Percentiles rank a stretch among this genome's conserved stretches.
These are phyloP conservation scores for Pagetopsis macropterus DNA, from an alignment of 2,797 vertebrate genomes.

Conservation along the genomic window DNA sequence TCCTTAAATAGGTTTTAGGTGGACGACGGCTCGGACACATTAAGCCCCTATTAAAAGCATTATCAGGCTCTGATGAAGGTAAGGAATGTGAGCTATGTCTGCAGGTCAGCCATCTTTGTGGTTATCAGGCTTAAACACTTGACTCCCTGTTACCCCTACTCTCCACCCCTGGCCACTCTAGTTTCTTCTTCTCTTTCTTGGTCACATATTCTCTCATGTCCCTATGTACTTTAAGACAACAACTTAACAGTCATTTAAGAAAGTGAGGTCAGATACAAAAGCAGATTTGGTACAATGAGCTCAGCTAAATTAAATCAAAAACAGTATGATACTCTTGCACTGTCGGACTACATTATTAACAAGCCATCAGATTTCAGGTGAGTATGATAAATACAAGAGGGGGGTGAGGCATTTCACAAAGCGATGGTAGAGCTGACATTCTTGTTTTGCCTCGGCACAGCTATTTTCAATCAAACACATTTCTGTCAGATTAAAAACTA, in stretches of 20 bases:
- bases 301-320: slow-evolving; percentile 17
- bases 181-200: slow-evolving; percentile 6
- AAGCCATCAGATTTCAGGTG: slow-evolving; percentile 48
- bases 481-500: slow-evolving; percentile 19
- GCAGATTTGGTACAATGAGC: slow-evolving; percentile 8
- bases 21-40: slow-evolving; percentile 54
- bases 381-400: slow-evolving; percentile 56
- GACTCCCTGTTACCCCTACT: slow-evolving; percentile 36
- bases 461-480: slow-evolving; percentile 2
- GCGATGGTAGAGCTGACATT: slow-evolving; percentile 42
- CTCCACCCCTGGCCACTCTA: slow-evolving; percentile 10
- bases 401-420: slow-evolving; percentile 72
- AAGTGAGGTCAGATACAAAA: slow-evolving; percentile 2
- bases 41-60: slow-evolving; percentile 81
- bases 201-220: slow-evolving; percentile 8
- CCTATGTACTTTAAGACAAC: not conserved
- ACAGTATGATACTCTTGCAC: not conserved
- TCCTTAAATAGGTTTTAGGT: slow-evolving; percentile 33
- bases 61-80: slow-evolving; percentile 87
- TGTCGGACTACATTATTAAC: slow-evolving; percentile 53
- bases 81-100: slow-evolving; percentile 90
- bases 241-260: not conserved
- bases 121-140: slow-evolving; percentile 70
- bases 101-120: slow-evolving; percentile 72
- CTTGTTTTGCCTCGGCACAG: not conserved